phyloP scores from a whole-genome alignment of 2,888 invertebrate species.

The Euphydryas editha region DNA sequence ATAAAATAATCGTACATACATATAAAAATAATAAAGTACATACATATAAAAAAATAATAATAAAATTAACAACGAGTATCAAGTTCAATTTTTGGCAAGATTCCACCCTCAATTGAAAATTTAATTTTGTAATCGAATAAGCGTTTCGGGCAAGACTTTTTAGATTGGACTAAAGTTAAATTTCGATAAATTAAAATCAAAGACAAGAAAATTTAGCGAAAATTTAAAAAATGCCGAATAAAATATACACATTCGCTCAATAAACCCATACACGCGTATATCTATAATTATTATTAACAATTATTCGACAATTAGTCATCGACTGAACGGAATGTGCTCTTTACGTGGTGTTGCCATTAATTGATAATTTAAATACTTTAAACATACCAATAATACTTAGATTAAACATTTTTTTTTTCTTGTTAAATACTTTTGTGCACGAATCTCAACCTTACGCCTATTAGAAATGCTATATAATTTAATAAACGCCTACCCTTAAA shows the following conservation, averaged over 20 bases:
- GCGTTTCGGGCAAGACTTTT: conserved; percentile 27
- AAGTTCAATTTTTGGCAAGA: conserved; percentile 19
- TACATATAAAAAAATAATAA: neutral
- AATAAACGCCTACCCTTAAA: conserved; percentile 56
- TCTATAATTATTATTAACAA: conserved; percentile 58
- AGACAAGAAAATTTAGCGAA: neutral
- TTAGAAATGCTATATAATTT: conserved; percentile 58
- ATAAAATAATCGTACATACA: neutral
- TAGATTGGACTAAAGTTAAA: neutral
- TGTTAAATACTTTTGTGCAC: conserved; percentile 77
- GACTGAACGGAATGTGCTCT: conserved; percentile 80
- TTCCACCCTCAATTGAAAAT: neutral
- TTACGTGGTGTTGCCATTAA: conserved; percentile 67
- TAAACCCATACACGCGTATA: conserved; percentile 47
- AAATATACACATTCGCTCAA: conserved; percentile 12
- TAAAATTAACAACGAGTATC: neutral
- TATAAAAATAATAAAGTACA: neutral
- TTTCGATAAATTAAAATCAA: neutral
- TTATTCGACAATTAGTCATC: conserved; percentile 48
- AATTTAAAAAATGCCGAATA: neutral
- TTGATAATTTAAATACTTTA: conserved; percentile 43
- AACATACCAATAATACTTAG: conserved; percentile 68
- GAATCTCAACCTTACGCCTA: conserved; percentile 63
- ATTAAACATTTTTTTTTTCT: conserved; percentile 53
- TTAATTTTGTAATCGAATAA: conserved; percentile 4